Evolutionary conservation across 1,140 invertebrate species (phyloP), one percentile per base, ranked within the genome.

Genomic region (Apis laboriosa): DNA sequence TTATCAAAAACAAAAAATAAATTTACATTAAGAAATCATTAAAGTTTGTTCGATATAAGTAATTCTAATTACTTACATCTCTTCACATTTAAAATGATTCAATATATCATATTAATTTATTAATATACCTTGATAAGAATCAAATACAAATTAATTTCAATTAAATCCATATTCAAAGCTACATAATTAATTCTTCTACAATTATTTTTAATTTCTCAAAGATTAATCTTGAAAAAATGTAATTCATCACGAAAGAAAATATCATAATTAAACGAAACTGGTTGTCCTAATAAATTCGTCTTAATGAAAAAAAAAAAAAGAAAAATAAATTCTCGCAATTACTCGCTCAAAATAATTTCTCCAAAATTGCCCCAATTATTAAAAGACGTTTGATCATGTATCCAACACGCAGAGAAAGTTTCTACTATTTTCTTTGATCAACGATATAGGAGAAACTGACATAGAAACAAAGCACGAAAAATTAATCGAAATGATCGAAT

Each of bases 361-460:
- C 34, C 49, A 21, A 51, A 76, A 28, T 76, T 60, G 12, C 55
- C 13, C 9, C 2, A 43, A 24, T 2, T 12, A 55, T 77, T 66
- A n/a, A 77, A 8, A 55, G 28, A 66, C 3, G 64, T 78, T 17
- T n/a, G 8, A 66, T 68, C 53, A 21, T 24, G 24, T 67, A 55
- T 43, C 28, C 9, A 49, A 58, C 12, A 13, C 9, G 53, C 8
- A 24, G 78, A 77, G 78, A 85, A 82, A 85, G 84, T 85, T 64
- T 66, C 28, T 49, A 55, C 7, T 17, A 76, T 86, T 76, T 79
- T 86, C n/a, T 7, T 72, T 43, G 72, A 75, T 53, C 24, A 49
- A 49, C 15, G 74, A 72, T 60, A 72, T 67, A 49, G 28, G 76
- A 68, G 75, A 83, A 86, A 86, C 61, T 78, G 77, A 63, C 77